Evolutionary conservation across 2,113 vertebrate genomes (phyloP).

Genomic region (Cyrtonyx montezumae): DNA sequence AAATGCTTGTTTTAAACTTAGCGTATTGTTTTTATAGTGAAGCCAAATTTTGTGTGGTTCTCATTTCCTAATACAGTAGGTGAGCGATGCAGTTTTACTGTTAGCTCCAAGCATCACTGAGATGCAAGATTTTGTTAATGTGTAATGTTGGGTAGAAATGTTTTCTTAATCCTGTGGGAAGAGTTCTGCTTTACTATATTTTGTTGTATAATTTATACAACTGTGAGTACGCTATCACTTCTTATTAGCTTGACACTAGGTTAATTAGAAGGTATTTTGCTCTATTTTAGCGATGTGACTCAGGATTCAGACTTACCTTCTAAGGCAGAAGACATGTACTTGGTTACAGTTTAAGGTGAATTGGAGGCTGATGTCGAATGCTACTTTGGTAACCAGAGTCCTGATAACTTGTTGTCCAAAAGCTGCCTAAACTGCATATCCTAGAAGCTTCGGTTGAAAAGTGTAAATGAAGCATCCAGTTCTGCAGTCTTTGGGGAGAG

Average conservation of each 20-base stretch:
- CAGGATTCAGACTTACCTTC: neutral
- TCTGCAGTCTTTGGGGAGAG: neutral
- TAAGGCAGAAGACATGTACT: neutral
- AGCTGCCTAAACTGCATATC: neutral
- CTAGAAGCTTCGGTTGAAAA: neutral
- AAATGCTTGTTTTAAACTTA: neutral
- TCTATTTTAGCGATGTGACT: neutral
- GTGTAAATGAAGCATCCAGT: neutral
- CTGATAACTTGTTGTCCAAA: neutral
- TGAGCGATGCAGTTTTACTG: neutral
- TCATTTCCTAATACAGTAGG: neutral
- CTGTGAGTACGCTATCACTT: neutral
- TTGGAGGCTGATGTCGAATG: neutral
- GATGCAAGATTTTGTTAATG: neutral
- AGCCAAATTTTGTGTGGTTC: neutral
- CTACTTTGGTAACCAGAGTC: neutral
- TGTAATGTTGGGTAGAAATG: neutral
- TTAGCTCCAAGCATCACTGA: neutral
- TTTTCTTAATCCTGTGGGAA: neutral
- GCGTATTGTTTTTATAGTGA: neutral
- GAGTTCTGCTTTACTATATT: neutral
- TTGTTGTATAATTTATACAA: conserved; percentile 17
- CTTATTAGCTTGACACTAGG: neutral
- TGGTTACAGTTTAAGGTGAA: neutral
- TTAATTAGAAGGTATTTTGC: conserved; percentile 10